Base-by-base conservation (phyloP, 2,113 vertebrate species). In the Nibea albiflora region DNA sequence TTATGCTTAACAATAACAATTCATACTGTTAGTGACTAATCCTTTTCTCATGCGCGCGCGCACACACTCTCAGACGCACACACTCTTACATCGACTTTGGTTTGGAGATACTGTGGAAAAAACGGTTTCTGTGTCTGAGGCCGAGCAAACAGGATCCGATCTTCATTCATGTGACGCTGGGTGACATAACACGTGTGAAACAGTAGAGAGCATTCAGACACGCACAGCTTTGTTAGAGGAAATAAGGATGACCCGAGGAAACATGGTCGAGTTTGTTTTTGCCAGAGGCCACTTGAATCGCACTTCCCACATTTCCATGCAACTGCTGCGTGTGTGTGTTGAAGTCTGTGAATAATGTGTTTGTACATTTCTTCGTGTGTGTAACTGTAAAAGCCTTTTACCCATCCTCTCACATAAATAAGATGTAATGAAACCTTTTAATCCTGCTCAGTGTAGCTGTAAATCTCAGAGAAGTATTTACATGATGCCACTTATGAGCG, bases 21-120 rank as follows among this genome's bases (percentile, higher is more conserved):
- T 80, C 62, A 73, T 50, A 66, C 78, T n/a, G 85, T 78, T 54
- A 31, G 81, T 90, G 80, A 92, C 79, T 81, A 90, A 92, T 87
- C 81, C 76, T 57, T 84, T 75, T 73, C 65, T 76, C 83, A 84
- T 44, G 47, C 79, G n/a, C n/a, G 63, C 62, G 49, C 54, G 58
- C 62, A 54, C 62, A 54, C 54, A 7, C 7, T 39, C 35, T 39
- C 31, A 47, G 6, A 26, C 46, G 50, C 53, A 53, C 49, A 76
- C 64, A 52, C 42, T 56, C 3, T 16, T 24, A 15, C 46, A 64
- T 20, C 2, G 7, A 64, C 50, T 22, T 80, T 24, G 49, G 54
- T 75, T 53, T 16, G 62, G 58, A 3, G 76, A 63, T 6, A 44
- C 74, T 22, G 58, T 69, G 67, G 52, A 70, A 78, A 78, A 82